Evolutionary conservation across 2,113 vertebrate species (phyloP).

Genomic region (Proteles cristata): DNA sequence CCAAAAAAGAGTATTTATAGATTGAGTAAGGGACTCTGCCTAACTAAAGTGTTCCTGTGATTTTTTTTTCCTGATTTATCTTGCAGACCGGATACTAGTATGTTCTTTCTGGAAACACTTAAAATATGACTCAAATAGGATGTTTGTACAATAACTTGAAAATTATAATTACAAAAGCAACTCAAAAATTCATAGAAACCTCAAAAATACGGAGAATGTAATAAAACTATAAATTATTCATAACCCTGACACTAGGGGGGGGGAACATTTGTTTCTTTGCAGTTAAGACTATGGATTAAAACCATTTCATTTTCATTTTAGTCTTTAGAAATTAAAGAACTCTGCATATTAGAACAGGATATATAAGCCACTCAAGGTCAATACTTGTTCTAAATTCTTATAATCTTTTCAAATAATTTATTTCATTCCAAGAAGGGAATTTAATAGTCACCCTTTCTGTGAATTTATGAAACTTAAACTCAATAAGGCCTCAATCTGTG

Average conservation of each 20-base stretch:
- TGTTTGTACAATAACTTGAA: not conserved
- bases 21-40: not conserved
- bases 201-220: not conserved
- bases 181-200: not conserved
- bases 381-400: not conserved
- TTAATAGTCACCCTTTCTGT: not conserved
- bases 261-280: not conserved
- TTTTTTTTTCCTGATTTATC: not conserved
- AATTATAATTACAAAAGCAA: not conserved
- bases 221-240: not conserved
- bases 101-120: not conserved
- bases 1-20: not conserved
- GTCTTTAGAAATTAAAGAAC: not conserved
- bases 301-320: not conserved
- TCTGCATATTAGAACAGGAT: not conserved
- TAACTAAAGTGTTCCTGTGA: not conserved
- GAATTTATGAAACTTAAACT: not conserved
- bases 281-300: not conserved
- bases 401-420: constrained; percentile 7
- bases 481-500: not conserved
- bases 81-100: not conserved
- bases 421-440: not conserved
- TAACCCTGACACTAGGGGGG: not conserved
- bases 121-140: not conserved
- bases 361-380: not conserved